phyloP scores from a whole-genome alignment of 2,113 vertebrate species.

The Okapia johnstoni region DNA sequence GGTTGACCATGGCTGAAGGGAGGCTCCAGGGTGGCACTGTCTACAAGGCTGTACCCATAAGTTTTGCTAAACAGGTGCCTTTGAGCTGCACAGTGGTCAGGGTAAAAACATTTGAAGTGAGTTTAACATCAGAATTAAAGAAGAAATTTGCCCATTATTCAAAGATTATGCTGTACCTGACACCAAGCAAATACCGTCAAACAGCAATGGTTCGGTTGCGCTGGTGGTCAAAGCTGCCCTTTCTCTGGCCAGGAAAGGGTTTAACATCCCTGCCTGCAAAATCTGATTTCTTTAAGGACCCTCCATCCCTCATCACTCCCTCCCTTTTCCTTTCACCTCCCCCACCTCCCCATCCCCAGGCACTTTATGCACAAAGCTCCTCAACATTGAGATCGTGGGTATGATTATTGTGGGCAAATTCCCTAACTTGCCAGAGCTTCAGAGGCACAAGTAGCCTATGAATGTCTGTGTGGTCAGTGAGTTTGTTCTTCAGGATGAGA shows the following conservation, averaged over 20 bases:
- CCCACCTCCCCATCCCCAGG: background rate
- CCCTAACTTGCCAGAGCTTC: background rate
- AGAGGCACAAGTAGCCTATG: background rate
- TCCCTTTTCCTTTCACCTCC: background rate
- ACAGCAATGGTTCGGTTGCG: background rate
- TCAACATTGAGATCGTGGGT: background rate
- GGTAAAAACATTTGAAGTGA: background rate
- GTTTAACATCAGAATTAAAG: background rate
- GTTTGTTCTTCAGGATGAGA: background rate
- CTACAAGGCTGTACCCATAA: background rate
- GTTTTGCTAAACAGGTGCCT: background rate
- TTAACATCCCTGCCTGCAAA: background rate
- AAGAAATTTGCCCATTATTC: background rate
- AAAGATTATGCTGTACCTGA: background rate
- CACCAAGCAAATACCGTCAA: background rate
- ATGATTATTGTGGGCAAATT: background rate
- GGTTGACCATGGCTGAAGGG: background rate
- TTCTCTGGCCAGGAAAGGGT: background rate
- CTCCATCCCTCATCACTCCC: background rate
- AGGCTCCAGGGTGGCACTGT: accelerated
- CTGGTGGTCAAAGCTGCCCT: background rate
- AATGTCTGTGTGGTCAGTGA: background rate
- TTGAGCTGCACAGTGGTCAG: background rate
- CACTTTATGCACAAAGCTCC: background rate
- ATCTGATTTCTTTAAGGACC: background rate